Evolutionary conservation across 2,888 invertebrate genomes (phyloP), one percentile per base, ranked within the genome.

Genomic region (Platycheirus albimanus): DNA sequence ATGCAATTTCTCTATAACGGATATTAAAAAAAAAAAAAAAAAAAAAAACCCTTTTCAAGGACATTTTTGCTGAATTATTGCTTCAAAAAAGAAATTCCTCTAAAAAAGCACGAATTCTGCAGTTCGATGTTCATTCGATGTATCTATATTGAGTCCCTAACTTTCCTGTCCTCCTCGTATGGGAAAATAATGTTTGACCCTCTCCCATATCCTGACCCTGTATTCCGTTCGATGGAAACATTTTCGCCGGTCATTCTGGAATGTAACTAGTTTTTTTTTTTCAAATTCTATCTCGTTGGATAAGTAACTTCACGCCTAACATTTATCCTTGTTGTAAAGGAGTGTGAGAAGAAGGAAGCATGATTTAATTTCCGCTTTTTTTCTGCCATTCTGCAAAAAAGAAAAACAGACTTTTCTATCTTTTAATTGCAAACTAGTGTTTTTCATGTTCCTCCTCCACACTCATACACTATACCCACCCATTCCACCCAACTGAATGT

Each of bases 391-490:
- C 24, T 13, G 13, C 38, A 15, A 33, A 38, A 38, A 13, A 47
- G 19, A 15, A 36, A 58, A 49, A 58, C 28, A 0, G 17, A 56
- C 41, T 58, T 67, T 54, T 47, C 38, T 13, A 38, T 70, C 30
- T 49, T 75, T 76, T 76, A 71, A 71, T 81, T 81, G 71, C 66
- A 41, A 81, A 66, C 56, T 30, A 67, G 81, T 58, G 36, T 51
- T 76, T 76, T 47, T 17, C 38, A 70, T 70, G 64, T 51, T 43
- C 43, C 6, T n/a, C 28, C 17, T 41, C 38, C 11, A 19, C 7
- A 17, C 7, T 1, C 7, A 15, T 28, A 10, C 3, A 0, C n/a
- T n/a, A n/a, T n/a, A n/a, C n/a, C n/a, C n/a, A n/a, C n/a, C n/a
- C 30, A 11, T 24, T 24, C 63, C 20, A n/a, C n/a, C 13, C n/a